A percentile compares a stretch with the other conserved stretches of the same genome.
Evolutionary conservation across 2,888 invertebrate genomes (phyloP).

Genomic region (Caenorhabditis japonica): DNA sequence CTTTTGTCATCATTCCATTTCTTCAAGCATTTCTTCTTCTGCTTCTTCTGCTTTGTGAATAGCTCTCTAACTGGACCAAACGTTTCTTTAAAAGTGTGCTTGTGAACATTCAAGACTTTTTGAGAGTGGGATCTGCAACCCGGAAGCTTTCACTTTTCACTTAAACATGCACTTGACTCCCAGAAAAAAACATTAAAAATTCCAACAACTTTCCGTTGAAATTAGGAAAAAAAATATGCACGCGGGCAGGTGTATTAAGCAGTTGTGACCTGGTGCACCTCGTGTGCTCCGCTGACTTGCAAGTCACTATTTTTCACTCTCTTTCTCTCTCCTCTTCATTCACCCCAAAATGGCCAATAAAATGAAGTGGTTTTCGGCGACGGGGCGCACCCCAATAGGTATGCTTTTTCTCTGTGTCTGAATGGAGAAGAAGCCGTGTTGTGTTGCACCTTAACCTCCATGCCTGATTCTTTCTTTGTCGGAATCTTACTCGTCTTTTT

Average conservation of each 20-base stretch:
- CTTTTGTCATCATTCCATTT: conserved; percentile 24
- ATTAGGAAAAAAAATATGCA: no score
- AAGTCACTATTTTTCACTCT: background rate
- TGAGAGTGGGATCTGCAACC: no score
- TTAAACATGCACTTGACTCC: no score
- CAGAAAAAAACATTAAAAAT: no score
- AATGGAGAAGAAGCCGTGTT: conserved; percentile 5
- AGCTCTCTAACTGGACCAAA: no score
- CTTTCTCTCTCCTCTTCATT: conserved; percentile 7
- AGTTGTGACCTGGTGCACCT: conserved; percentile 19
- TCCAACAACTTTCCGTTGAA: no score
- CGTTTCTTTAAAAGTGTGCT: no score
- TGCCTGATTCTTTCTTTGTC: no score
- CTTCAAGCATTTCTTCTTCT: conserved; percentile 17
- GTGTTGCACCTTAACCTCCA: conserved; percentile 36
- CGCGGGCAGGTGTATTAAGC: conserved; percentile 34
- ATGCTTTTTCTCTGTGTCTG: conserved; percentile 44
- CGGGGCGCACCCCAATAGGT: conserved; percentile 28
- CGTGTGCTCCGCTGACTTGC: conserved; percentile 32
- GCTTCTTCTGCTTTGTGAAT: conserved; percentile 7
- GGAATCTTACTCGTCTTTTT: background rate
- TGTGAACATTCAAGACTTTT: no score
- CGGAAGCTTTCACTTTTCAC: no score
- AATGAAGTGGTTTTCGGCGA: conserved; percentile 48
- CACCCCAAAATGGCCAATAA: conserved; percentile 48